Conservation (phyloP, 2,113 vertebrate genomes). For the Prunella fulvescens region DNA sequence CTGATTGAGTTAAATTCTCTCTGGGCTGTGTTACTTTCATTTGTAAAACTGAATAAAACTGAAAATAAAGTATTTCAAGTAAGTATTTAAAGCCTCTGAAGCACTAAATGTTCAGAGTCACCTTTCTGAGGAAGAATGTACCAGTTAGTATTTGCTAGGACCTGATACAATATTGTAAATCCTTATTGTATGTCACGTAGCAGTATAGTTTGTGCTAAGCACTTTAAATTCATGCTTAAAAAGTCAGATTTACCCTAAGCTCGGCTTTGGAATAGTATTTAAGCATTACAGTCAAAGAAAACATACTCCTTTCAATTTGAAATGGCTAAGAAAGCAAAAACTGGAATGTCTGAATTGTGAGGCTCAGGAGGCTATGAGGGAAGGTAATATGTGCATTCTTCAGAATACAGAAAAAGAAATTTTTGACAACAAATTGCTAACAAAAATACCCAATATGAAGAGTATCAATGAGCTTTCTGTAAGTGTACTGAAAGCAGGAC, state of each 20-base stretch:
- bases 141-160: neutral
- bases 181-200: neutral
- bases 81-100: neutral
- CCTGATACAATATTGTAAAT: neutral
- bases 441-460: neutral
- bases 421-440: neutral
- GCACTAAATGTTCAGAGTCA: neutral
- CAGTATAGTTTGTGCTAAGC: neutral
- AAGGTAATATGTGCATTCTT: neutral
- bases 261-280: conserved; percentile 12
- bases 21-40: neutral
- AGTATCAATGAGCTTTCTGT: neutral
- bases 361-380: neutral
- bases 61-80: neutral
- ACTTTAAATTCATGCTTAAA: neutral
- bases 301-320: neutral
- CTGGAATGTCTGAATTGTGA: neutral
- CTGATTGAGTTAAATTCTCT: neutral
- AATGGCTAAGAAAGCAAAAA: neutral
- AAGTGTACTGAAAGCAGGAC: neutral
- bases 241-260: neutral
- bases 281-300: conserved; percentile 16
- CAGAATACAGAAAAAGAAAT: neutral
- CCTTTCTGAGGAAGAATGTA: neutral
- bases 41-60: neutral